Base-by-base conservation (phyloP, 2,888 invertebrate species). In the Dromius quadrimaculatus region DNA sequence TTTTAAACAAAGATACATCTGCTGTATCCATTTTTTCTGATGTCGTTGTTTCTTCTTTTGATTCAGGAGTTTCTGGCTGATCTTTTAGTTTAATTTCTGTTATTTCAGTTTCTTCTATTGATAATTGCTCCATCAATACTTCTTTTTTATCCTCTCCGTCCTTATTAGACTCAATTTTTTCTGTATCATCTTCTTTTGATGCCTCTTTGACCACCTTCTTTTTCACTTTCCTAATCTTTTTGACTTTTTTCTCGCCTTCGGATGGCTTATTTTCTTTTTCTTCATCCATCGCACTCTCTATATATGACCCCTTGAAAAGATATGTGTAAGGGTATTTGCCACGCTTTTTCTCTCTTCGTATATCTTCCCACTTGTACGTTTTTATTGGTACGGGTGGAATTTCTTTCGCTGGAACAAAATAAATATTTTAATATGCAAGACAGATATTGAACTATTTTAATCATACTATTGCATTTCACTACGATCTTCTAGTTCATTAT, bases 281-380 rank as follows among this genome's bases (percentile, higher is more conserved):
- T 6, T 69, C 69, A 13, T 61, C 70, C 70, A 70, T 70, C n/a
- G n/a, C 20, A 15, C 3, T 34, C 1, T 74, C 84, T 81, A 72
- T 84, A 80, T 75, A 87, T 79, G 80, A 86, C 81, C 81, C 86
- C 80, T 92, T 92, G 77, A 90, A 85, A 20, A 93, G 82, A 81
- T 92, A 88, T 9, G 93, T 92, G 92, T 92, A 93, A 75, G 93
- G 93, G 79, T 93, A 93, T 47, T 89, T 89, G 73, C 93, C 93
- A 79, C 87, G 86, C 76, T 87, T 85, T 82, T 89, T 88, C 75
- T 89, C 87, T 79, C 90, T 85, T 76, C 88, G 84, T 41, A 93
- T 83, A 82, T 93, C 92, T 83, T 93, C 92, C 92, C 92, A 93
- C 84, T 88, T 87, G 82, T 92, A 93, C 63, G 92, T 92, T 82